Base-by-base conservation (phyloP, 2,888 invertebrate species). In the Volucella inflata region DNA sequence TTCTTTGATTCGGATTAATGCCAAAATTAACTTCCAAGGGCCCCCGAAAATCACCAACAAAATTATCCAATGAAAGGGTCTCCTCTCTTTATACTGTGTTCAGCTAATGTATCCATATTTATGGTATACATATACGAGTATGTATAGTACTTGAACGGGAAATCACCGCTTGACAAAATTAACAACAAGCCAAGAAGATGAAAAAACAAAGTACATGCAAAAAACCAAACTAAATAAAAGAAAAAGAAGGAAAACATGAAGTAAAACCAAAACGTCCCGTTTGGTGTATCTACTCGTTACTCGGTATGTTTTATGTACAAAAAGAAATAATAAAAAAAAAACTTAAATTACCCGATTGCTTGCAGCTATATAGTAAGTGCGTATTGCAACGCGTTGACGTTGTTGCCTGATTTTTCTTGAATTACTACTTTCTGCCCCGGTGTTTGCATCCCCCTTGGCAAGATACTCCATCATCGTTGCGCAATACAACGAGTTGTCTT, bases 101-200 rank as follows among this genome's bases (percentile, higher is more conserved):
- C 16, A 68, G 17, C 62, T 67, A 60, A 12, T 14, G 21, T 50
- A 40, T 57, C 17, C 36, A 12, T 40, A 59, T 21, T 2, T 3
- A 3, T 21, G 3, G 1, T 21, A 30, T 2, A 2, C 1, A 2
- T 21, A 2, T 30, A 30, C 30, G 30, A n/a, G n/a, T 36, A 12
- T 55, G 17, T 21, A 42, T 42, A 38, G 12, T 16, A 17, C 38
- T 65, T 71, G 65, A 79, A 68, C 79, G 79, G 84, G 84, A 84
- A 84, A 84, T 79, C 71, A 71, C 75, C 79, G 84, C 79, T 84
- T 84, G 84, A 84, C 84, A 76, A 76, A 80, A 84, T 84, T 65
- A 79, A 50, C 84, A 53, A 71, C 70, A 71, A 65, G 46, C 44
- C 64, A 70, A 68, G 53, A 59, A 10, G 14, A 82, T 38, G 48